Base-by-base conservation (phyloP, 2,113 vertebrate species). In the Arothron firmamentum region DNA sequence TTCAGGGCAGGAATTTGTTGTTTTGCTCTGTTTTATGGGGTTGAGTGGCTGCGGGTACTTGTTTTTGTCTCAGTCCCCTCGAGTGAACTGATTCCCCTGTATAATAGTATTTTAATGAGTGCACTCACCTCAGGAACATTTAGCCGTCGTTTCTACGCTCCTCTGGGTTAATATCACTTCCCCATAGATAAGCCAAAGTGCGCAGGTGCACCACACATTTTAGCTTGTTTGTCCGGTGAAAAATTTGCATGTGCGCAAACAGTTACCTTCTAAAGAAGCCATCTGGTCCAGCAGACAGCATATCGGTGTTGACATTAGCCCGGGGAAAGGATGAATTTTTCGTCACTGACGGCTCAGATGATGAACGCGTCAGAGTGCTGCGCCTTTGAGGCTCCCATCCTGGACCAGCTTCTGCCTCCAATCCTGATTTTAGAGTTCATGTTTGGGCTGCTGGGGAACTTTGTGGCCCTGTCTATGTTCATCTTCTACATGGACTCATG, bases 391-490 rank as follows among this genome's bases (percentile, higher is more conserved):
- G 31, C 90, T 0, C 86, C 90, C 21, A 42, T 87, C 21, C 57
- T 92, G 47, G 80, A 90, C 52, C 31, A 43, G 17, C 20, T 88
- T 43, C 46, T 92, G 34, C 90, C 90, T n/a, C 90, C 91, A 0
- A 21, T 92, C 0, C 88, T 92, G 1, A 56, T 91, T 43, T 3
- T 90, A 25, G 91, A 90, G 77, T 90, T 91, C 65, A 67, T 90
- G 45, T 80, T 92, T 1, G 92, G 91, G 1, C 74, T 92, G 47
- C 28, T 86, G 28, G 90, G 90, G 28, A 93, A 92, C 60, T 0
- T 78, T 0, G 19, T 92, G 0, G 90, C 89, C 0, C 67, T 93
- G 60, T 88, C 82, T 64, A 92, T 92, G 89, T 91, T 92, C 59
- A 25, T 83, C 73, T 89, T 85, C 20, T 82, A 92, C 65, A 81